Conservation (phyloP, 53 echinoderm and acorn worm genomes). For the Glandiceps talaboti region DNA sequence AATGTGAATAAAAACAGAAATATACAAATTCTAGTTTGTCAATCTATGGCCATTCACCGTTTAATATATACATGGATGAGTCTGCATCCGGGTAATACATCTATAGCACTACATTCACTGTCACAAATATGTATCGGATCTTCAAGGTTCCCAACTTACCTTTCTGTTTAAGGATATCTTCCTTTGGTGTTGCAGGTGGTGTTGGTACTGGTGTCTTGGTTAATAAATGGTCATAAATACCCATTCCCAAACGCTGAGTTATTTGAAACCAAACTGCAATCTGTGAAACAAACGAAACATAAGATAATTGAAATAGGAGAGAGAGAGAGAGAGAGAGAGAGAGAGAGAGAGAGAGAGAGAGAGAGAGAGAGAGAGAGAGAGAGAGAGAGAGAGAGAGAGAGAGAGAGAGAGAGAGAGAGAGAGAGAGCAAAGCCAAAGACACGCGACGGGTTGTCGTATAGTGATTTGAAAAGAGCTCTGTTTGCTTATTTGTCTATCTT, state of each 20-base stretch:
- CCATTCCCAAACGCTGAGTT: constrained; percentile 59
- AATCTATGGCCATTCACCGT: too few species aligned
- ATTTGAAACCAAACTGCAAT: constrained; percentile 47
- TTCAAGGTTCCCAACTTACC: too few species aligned
- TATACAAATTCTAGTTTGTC: too few species aligned
- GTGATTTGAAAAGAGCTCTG: too few species aligned
- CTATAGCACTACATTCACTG: too few species aligned
- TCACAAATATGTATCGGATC: too few species aligned
- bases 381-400: constrained; percentile 6
- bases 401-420: not conserved
- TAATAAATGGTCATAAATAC: constrained; percentile 40
- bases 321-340: constrained; percentile 2
- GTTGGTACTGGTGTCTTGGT: constrained; percentile 8
- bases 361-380: not conserved
- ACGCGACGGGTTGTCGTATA: too few species aligned
- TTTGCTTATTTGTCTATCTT: too few species aligned
- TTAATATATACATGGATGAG: too few species aligned
- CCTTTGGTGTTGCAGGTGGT: constrained; percentile 9
- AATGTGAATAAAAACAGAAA: too few species aligned
- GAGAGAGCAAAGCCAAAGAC: too few species aligned
- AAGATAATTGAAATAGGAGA: not conserved
- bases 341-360: constrained; percentile 5
- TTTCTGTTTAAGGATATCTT: not conserved
- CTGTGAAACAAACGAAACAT: constrained; percentile 12
- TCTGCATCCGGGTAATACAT: too few species aligned